A percentile compares a stretch with the other conserved stretches of the same genome.
Evolutionary conservation across 2,113 vertebrate genomes (phyloP).

Genomic region (Emydocephalus ijimae): DNA sequence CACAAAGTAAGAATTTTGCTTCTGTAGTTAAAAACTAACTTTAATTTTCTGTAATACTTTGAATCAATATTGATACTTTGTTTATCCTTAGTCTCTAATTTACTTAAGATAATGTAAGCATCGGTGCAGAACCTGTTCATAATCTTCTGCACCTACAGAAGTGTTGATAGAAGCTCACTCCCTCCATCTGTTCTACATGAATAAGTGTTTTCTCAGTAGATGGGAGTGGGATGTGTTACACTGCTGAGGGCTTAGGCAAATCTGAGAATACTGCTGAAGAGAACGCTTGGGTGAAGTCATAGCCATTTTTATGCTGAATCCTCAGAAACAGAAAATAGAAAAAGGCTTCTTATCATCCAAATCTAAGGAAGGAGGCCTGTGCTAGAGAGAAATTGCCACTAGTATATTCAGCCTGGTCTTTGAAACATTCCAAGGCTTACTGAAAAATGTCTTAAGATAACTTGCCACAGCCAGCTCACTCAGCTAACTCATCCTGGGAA

Average conservation of each 20-base stretch:
- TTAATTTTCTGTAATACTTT: not conserved
- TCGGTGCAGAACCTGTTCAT: not conserved
- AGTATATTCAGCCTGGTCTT: not conserved
- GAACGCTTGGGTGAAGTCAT: not conserved
- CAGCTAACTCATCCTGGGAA: not conserved
- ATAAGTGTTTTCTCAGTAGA: not conserved
- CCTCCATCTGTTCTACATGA: not conserved
- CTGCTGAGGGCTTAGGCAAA: not conserved
- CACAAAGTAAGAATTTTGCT: conserved; percentile 74
- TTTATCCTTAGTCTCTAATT: not conserved
- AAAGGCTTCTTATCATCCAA: not conserved
- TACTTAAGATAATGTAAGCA: not conserved
- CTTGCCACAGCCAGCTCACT: not conserved
- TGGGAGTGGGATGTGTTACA: not conserved
- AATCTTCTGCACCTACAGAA: not conserved
- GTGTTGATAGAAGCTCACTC: not conserved
- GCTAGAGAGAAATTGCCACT: not conserved
- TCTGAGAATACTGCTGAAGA: not conserved
- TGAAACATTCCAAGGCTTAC: not conserved
- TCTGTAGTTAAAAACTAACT: not conserved
- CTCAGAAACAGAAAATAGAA: not conserved
- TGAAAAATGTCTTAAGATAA: not conserved
- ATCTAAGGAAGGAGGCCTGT: not conserved
- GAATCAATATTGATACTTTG: not conserved
- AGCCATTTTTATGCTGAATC: not conserved